Base-by-base conservation (phyloP, 1,140 invertebrate species). In the Diplogasteroides magnus region DNA sequence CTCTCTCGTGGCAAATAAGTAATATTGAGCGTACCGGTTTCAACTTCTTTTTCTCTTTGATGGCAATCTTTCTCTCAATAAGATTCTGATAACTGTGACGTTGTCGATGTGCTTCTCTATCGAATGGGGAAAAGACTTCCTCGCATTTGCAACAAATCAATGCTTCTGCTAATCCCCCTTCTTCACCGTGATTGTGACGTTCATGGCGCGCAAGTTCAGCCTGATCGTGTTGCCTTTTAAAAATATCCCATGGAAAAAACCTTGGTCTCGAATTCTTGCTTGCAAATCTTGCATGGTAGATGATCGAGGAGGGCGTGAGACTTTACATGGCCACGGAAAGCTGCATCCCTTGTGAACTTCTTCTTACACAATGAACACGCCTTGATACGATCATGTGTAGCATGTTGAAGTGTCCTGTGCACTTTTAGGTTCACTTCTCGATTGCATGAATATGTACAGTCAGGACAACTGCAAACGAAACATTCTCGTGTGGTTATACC, bases 301-400 rank as follows among this genome's bases (percentile, higher is more conserved):
- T 23, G 2, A 29, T 72, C 70, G 1, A 31, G 0, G 32, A 31
- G 57, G 2, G 29, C 23, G 32, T 72, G 70, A 23, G 32, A 32
- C 37, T 57, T 72, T 19, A 72, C 3, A 64, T 72, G 70, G 14
- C 59, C 70, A 19, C 61, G n/a, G 23, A 25, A 68, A 23, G 64
- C 70, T 14, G 64, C 6, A 23, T 62, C 66, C 6, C 70, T 57
- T n/a, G n/a, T 29, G 57, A 67, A 72, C 2, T 3, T 25, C 2
- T 28, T 28, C 1, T 23, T 55, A 32, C 19, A n/a, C n/a, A 1
- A 23, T 19, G 1, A 58, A 23, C 32, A 32, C 32, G 3, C 31
- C 28, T 28, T 57, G 59, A 25, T 37, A 67, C 3, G n/a, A 55
- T 29, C 63, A 65, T 3, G 29, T 1, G n/a, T 23, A 58, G 57